Evolutionary conservation across 2,888 invertebrate genomes (phyloP), one percentile per base, ranked within the genome.

Genomic region (Deilephila porcellus): DNA sequence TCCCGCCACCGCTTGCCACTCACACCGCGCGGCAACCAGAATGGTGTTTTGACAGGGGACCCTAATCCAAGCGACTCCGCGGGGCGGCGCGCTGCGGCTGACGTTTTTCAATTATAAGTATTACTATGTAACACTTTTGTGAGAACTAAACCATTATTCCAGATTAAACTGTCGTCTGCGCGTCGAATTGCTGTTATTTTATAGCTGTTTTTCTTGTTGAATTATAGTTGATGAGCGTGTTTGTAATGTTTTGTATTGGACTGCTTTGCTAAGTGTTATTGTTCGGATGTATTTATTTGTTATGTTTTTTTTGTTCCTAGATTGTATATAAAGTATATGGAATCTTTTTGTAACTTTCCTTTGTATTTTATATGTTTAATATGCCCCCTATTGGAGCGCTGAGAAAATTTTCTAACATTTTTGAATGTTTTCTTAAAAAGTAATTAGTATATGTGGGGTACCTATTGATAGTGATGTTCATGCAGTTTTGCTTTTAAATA

Each of bases 51-150:
- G 92, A 92, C 92, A 90, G 89, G 85, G 81, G 88, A 90, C 91
- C 92, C 91, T 91, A 90, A 89, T 90, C 90, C 88, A 78, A 77
- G 77, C 85, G 78, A 84, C 92, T 84, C 91, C 86, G 89, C 90
- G 90, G 92, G 92, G 89, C 88, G 91, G 87, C 90, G 83, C 84
- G 80, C 87, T 92, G 92, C 86, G 77, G 78, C 83, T 90, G 92
- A 92, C 92, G 81, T 91, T 92, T 92, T 91, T 80, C 81, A 81
- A 81, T 92, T 93, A 93, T 89, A 92, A 90, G 87, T 89, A 90
- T 88, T 92, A 89, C 89, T 86, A 86, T 88, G 90, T 91, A 88
- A 90, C 90, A 92, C 91, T 91, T 88, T 89, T 88, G 87, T 81
- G 85, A 86, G 86, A 74, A 74, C 74, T 71, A 77, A 77, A 77